Evolutionary conservation across 2,797 vertebrate species (phyloP).

Genomic region (Xenentodon cancila): DNA sequence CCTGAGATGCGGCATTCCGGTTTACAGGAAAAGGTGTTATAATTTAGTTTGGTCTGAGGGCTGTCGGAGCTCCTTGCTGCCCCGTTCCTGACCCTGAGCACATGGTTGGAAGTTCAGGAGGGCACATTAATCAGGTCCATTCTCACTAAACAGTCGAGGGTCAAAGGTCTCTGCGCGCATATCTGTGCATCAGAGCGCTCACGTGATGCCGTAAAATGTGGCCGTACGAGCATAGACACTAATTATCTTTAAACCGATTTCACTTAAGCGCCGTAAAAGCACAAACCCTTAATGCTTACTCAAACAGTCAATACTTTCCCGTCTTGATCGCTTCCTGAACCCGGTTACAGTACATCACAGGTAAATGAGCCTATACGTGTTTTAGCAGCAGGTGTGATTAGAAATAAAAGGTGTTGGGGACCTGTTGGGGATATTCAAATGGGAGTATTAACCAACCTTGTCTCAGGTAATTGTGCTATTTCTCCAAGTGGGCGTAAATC

Average conservation of each 20-base stretch:
- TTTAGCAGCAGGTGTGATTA: slow-evolving; percentile 59
- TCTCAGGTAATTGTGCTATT: slow-evolving; percentile 69
- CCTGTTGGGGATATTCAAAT: slow-evolving; percentile 61
- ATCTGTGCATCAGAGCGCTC: neutral
- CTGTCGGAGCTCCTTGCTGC: slow-evolving; percentile 26
- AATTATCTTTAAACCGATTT: slow-evolving; percentile 1
- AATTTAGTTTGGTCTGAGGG: slow-evolving; percentile 28
- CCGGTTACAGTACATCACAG: slow-evolving; percentile 18
- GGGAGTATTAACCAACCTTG: slow-evolving; percentile 44
- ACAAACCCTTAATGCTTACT: slow-evolving; percentile 10
- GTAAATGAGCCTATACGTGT: slow-evolving; percentile 38
- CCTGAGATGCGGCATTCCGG: slow-evolving; percentile 1
- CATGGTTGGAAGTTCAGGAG: slow-evolving; percentile 44
- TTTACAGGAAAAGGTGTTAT: slow-evolving; percentile 16
- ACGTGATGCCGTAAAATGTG: slow-evolving; percentile 1
- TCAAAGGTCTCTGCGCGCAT: slow-evolving; percentile 15
- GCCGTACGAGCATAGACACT: neutral
- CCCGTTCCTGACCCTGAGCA: slow-evolving; percentile 58
- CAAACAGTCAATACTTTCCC: slow-evolving; percentile 1
- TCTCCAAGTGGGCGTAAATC: slow-evolving; percentile 56
- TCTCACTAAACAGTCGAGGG: slow-evolving; percentile 32
- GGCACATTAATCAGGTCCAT: slow-evolving; percentile 41
- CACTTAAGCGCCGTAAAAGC: neutral
- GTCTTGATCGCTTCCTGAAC: slow-evolving; percentile 20
- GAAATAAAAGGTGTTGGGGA: slow-evolving; percentile 62